A percentile compares a stretch with the other conserved stretches of the same genome.
Conservation (phyloP, 2,797 vertebrate species). For the Acestrorhynchus altus region DNA sequence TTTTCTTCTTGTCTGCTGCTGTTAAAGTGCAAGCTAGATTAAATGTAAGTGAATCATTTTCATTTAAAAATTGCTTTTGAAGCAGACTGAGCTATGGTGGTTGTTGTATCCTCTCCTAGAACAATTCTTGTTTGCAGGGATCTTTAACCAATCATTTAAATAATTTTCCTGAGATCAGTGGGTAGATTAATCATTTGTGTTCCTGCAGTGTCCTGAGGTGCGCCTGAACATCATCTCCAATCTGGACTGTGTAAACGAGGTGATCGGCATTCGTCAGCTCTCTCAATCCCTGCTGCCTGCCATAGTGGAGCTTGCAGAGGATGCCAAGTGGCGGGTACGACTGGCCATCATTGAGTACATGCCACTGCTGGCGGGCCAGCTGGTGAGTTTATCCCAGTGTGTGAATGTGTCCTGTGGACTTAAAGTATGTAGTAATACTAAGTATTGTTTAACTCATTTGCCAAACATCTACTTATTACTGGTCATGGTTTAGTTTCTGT, state of each 20-base stretch:
- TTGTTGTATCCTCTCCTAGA: neutral
- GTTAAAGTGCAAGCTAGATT: neutral
- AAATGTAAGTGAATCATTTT: neutral
- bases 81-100: neutral
- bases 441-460: neutral
- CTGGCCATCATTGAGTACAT: constrained; percentile 94
- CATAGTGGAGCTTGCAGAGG: constrained; percentile 91
- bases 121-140: neutral
- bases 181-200: neutral
- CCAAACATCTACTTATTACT: neutral
- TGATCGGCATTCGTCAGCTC: constrained; percentile 90
- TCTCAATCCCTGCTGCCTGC: constrained; percentile 91
- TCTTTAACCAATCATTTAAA: neutral
- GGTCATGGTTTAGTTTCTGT: no score
- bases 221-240: constrained; percentile 93
- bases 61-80: neutral
- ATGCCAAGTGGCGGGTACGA: constrained; percentile 90
- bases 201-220: constrained; percentile 87
- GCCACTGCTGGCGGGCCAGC: constrained; percentile 90
- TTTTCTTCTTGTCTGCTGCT: neutral
- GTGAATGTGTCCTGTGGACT: neutral
- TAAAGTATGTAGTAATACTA: neutral
- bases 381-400: constrained; percentile 76
- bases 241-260: constrained; percentile 91
- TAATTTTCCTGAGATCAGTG: neutral